Evolutionary conservation across 92 coral and sea anemone genomes (phyloP).

Genomic region (Muricea muricata): DNA sequence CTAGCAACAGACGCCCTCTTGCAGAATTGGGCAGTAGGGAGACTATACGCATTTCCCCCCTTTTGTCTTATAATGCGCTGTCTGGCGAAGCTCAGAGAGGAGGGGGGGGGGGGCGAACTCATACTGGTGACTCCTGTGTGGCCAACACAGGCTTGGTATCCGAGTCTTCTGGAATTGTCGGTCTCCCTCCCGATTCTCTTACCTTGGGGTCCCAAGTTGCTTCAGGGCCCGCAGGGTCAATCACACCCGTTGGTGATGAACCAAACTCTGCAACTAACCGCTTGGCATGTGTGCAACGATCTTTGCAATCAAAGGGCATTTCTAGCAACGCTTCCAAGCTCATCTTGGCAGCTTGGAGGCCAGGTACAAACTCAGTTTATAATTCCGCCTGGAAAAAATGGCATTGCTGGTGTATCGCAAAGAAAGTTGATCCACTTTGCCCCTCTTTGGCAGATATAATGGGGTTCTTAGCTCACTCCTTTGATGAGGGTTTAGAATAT

Average conservation of each 20-base stretch:
- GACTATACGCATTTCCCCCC: too few species aligned
- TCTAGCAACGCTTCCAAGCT: too few species aligned
- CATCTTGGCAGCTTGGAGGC: too few species aligned
- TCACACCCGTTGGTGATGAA: neutral
- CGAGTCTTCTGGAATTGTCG: neutral
- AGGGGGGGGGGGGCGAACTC: neutral
- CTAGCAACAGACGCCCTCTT: too few species aligned
- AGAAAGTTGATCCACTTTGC: neutral
- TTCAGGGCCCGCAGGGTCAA: neutral
- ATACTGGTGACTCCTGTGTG: neutral
- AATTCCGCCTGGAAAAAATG: neutral
- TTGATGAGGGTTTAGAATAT: neutral
- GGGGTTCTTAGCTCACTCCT: neutral
- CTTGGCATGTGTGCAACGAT: constrained; percentile 30
- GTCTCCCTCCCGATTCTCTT: neutral
- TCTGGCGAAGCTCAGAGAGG: neutral
- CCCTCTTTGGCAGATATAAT: neutral
- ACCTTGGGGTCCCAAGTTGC: neutral
- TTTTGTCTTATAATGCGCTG: too few species aligned
- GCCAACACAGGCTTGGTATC: too few species aligned
- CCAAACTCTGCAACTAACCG: too few species aligned
- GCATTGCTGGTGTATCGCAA: neutral
- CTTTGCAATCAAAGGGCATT: constrained; percentile 31
- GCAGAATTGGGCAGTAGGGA: too few species aligned
- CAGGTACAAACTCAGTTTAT: too few species aligned